Evolutionary conservation across 2,797 vertebrate species (phyloP).

Genomic region (Argyrosomus regius): DNA sequence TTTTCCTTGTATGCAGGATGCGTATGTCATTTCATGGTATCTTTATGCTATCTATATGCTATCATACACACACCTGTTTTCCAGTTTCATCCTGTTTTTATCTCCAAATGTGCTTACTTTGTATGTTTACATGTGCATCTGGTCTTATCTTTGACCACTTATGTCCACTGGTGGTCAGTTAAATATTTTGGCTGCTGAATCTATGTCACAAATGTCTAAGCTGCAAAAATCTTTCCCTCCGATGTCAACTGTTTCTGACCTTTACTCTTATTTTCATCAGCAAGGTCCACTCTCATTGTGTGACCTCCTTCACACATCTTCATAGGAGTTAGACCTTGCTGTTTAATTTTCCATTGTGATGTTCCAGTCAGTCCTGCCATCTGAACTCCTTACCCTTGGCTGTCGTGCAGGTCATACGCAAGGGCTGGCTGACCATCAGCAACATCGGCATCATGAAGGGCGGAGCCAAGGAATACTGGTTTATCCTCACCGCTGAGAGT

Average conservation of each 20-base stretch:
- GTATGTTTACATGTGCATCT: slow-evolving; percentile 6
- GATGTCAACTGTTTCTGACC: slow-evolving; percentile 17
- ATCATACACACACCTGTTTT: slow-evolving; percentile 30
- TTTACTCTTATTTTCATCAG: slow-evolving; percentile 11
- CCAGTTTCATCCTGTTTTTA: slow-evolving; percentile 9
- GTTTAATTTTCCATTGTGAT: not conserved
- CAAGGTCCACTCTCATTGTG: not conserved
- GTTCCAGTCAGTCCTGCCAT: slow-evolving; percentile 1
- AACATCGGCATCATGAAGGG: slow-evolving; percentile 96
- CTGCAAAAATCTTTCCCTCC: slow-evolving; percentile 14
- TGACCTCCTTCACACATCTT: slow-evolving; percentile 9
- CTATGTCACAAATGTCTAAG: slow-evolving; percentile 14
- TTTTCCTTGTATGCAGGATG: slow-evolving; percentile 53
- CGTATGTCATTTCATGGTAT: slow-evolving; percentile 42
- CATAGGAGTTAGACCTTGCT: not conserved
- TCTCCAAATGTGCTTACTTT: slow-evolving; percentile 23
- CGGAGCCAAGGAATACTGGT: slow-evolving; percentile 94
- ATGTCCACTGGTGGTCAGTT: not conserved
- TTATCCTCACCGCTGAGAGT: slow-evolving; percentile 92
- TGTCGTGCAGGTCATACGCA: slow-evolving; percentile 90
- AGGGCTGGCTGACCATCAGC: slow-evolving; percentile 95
- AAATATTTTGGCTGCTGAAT: slow-evolving; percentile 13
- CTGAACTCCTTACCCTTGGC: slow-evolving; percentile 41
- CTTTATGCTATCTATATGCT: slow-evolving; percentile 24
- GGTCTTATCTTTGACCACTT: slow-evolving; percentile 26